phyloP scores from a whole-genome alignment of 2,888 invertebrate species.

The Leptinotarsa juncta region DNA sequence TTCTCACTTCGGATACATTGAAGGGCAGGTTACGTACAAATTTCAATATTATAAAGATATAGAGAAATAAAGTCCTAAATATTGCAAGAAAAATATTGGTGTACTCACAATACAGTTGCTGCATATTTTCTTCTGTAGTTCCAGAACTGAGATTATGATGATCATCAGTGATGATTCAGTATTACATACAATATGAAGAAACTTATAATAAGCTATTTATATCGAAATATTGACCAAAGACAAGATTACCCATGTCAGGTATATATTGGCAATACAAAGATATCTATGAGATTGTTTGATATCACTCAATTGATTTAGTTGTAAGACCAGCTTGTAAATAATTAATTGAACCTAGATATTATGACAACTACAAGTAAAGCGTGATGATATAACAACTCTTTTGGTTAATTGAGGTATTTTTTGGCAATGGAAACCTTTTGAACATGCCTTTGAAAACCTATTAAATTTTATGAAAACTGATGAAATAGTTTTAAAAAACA shows the following conservation, averaged over 20 bases:
- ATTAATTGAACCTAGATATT: conserved; percentile 7
- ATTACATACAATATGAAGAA: conserved; percentile 26
- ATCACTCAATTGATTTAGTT: neutral
- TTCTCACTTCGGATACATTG: too few relatives aligned
- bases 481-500: too few relatives aligned
- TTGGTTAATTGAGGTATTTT: too few relatives aligned
- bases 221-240: conserved; percentile 39
- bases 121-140: neutral
- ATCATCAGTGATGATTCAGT: conserved; percentile 33
- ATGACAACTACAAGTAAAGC: neutral
- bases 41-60: too few relatives aligned
- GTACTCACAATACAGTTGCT: neutral
- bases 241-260: conserved; percentile 36
- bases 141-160: neutral
- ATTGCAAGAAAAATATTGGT: neutral
- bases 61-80: too few relatives aligned
- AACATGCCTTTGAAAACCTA: too few relatives aligned
- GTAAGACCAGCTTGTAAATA: conserved; percentile 14
- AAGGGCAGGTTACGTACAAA: too few relatives aligned
- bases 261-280: conserved; percentile 20
- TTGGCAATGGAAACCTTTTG: too few relatives aligned
- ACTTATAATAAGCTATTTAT: conserved; percentile 27
- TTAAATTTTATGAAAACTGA: too few relatives aligned
- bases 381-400: neutral
- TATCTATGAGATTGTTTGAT: conserved; percentile 7